Evolutionary conservation across 2,797 vertebrate species (phyloP).

Genomic region (Silurus lanzhouensis): DNA sequence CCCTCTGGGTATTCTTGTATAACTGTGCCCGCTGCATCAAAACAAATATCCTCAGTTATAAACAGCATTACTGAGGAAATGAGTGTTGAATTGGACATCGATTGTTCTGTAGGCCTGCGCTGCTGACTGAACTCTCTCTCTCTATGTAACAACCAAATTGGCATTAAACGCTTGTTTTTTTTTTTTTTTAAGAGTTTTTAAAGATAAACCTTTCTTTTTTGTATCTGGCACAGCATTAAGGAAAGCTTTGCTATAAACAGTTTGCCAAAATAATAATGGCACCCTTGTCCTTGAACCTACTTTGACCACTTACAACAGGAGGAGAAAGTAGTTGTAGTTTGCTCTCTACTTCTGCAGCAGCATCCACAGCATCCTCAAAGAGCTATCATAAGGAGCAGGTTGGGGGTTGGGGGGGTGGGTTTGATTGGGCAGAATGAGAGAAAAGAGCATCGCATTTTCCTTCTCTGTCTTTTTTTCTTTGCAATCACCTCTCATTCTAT

Average conservation of each 20-base stretch:
- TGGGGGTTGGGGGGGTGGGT: neutral
- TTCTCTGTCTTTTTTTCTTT: conserved; percentile 26
- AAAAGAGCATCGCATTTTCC: conserved; percentile 31
- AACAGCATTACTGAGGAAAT: conserved; percentile 23
- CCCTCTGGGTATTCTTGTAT: conserved; percentile 6
- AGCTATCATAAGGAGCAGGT: neutral
- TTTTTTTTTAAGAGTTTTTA: neutral
- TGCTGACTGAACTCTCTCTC: conserved; percentile 20
- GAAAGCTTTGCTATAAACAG: neutral
- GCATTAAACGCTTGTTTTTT: conserved; percentile 5
- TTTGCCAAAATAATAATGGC: neutral
- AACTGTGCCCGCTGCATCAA: conserved; percentile 22
- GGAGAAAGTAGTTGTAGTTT: conserved; percentile 7
- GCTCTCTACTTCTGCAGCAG: neutral
- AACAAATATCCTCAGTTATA: conserved; percentile 30
- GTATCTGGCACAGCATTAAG: neutral
- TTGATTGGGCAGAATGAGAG: neutral
- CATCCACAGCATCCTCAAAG: conserved; percentile 11
- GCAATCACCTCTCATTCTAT: conserved; percentile 35
- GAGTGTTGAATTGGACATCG: conserved; percentile 13
- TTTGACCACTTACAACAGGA: neutral
- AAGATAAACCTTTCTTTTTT: neutral
- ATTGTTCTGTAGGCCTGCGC: neutral
- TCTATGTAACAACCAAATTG: neutral
- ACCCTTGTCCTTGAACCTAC: neutral